These are phyloP conservation scores for Psilanteris sp. DNA, from an alignment of 1,140 invertebrate species.

Conservation along the genomic window DNA sequence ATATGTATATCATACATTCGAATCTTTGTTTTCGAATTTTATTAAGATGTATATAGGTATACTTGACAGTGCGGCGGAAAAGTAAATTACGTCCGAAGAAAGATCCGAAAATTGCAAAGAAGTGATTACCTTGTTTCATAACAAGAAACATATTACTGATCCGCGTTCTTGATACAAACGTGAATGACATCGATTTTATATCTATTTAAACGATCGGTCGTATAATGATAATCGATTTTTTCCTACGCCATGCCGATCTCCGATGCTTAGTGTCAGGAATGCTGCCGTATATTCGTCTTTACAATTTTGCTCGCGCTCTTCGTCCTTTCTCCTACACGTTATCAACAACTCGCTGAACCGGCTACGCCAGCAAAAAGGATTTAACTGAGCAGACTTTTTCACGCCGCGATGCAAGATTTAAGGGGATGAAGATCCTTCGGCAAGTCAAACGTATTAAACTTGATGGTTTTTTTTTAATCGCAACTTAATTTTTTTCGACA, in stretches of 20 bases:
- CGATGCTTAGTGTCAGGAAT: slow-evolving; percentile 21
- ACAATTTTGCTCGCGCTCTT: slow-evolving; percentile 4
- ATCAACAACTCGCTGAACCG: slow-evolving; percentile 24
- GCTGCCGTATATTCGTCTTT: slow-evolving; percentile 11
- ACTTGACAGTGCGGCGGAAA: background rate
- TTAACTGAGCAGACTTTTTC: no score
- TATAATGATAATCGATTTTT: slow-evolving; percentile 29
- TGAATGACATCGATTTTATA: slow-evolving; percentile 2
- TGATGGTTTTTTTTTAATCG: no score
- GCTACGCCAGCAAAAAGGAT: slow-evolving; percentile 7
- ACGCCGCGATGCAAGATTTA: no score
- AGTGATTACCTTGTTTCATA: slow-evolving; percentile 8
- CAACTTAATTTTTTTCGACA: no score
- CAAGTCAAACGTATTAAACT: no score
- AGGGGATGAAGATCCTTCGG: no score
- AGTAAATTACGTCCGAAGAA: background rate
- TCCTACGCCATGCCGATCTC: background rate
- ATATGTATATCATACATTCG: no score
- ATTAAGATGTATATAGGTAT: no score
- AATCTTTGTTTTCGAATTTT: no score
- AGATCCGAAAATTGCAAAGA: background rate
- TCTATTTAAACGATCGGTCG: slow-evolving; percentile 1
- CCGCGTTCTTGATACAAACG: no score
- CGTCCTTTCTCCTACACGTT: slow-evolving; percentile 28
- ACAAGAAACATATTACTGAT: background rate